Evolutionary conservation across 2,888 invertebrate genomes (phyloP).

Genomic region (Dolichopus griseipennis): DNA sequence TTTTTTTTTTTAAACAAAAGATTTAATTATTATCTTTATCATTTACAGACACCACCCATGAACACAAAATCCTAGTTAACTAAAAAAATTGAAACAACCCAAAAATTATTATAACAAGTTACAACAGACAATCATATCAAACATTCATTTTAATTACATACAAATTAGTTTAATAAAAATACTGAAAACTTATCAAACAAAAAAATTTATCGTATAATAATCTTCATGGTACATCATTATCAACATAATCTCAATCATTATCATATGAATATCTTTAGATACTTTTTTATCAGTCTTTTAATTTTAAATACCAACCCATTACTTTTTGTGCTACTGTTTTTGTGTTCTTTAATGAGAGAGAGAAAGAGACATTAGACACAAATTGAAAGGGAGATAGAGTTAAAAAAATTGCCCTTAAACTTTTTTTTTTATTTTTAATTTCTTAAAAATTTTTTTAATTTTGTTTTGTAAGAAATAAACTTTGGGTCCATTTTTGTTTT

Average conservation of each 20-base stretch:
- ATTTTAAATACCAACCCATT: not conserved
- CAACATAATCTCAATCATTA: not conserved
- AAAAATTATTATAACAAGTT: not conserved
- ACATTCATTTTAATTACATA: slow-evolving; percentile 3
- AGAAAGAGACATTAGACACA: not conserved
- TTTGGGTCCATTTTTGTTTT: too few species aligned
- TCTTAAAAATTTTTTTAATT: not conserved
- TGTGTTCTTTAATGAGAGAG: too few species aligned
- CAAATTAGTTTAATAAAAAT: not conserved
- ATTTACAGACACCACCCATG: too few species aligned
- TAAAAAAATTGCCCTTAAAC: not conserved
- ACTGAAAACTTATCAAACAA: not conserved
- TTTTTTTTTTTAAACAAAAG: too few species aligned
- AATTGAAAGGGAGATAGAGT: not conserved
- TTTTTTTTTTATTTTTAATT: not conserved
- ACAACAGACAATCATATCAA: not conserved
- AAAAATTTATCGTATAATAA: not conserved
- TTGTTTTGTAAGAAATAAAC: not conserved
- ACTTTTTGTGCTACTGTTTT: not conserved
- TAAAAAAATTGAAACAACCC: not conserved
- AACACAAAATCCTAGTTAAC: too few species aligned
- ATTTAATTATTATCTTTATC: too few species aligned
- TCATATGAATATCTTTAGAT: not conserved
- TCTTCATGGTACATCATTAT: not conserved
- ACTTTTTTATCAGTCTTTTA: not conserved